Percentiles rank a stretch among this genome's conserved stretches.
Conservation (phyloP, 2,797 vertebrate genomes). For the Diceros bicornis region DNA sequence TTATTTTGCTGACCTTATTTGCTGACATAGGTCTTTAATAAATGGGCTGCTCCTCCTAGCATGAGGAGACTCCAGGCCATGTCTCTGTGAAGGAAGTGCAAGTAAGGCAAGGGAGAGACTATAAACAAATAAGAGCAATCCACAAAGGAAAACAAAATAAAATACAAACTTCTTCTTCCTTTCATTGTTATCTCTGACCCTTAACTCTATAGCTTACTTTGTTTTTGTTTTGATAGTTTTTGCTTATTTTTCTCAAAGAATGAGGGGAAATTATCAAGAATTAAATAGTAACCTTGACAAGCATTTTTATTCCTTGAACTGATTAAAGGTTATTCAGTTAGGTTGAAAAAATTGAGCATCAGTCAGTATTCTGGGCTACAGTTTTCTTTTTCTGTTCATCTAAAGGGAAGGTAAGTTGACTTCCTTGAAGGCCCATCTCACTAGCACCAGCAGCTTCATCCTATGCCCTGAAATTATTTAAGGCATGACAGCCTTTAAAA, state of each 20-base stretch:
- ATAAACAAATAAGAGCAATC: background rate
- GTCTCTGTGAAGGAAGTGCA: background rate
- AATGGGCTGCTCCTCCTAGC: background rate
- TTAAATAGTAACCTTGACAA: background rate
- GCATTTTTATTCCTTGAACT: background rate
- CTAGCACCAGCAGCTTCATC: background rate
- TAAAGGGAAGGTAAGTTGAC: background rate
- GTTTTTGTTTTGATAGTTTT: background rate
- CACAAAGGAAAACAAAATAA: background rate
- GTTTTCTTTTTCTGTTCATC: background rate
- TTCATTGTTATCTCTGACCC: background rate
- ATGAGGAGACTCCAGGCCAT: background rate
- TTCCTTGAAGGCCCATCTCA: background rate
- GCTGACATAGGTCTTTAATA: background rate
- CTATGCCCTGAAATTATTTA: constrained; percentile 69
- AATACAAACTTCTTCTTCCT: background rate
- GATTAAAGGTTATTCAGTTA: background rate
- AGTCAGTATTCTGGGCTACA: background rate
- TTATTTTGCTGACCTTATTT: background rate
- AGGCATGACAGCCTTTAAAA: constrained; percentile 60
- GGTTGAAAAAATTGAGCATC: background rate
- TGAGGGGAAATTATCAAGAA: background rate
- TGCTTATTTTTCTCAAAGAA: background rate
- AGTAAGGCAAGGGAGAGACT: background rate
- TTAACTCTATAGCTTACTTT: background rate